Percentiles rank a stretch among this genome's conserved stretches.
These are phyloP conservation scores for Salvelinus namaycush DNA, from an alignment of 2,113 vertebrate species.

Conservation along the genomic window DNA sequence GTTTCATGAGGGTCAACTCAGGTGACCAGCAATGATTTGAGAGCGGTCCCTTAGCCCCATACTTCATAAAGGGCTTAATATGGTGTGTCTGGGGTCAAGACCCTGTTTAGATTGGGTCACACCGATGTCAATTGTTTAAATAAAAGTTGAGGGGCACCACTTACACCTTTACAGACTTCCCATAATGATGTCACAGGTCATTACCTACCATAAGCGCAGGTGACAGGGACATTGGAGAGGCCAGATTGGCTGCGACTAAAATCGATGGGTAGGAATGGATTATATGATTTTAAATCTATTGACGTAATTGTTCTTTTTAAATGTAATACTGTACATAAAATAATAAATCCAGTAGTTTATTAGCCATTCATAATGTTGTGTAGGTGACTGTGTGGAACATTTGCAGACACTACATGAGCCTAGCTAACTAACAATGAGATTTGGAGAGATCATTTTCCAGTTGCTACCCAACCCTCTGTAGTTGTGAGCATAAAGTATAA, in stretches of 20 bases:
- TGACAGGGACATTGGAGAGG: constrained; percentile 43
- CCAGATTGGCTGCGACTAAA: constrained; percentile 45
- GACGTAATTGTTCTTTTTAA: no score
- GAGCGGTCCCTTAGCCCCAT: constrained; percentile 66
- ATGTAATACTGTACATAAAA: neutral
- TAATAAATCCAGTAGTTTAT: constrained; percentile 51
- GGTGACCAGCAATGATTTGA: constrained; percentile 68
- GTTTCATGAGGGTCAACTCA: constrained; percentile 58
- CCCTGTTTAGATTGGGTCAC: constrained; percentile 71
- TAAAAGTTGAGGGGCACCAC: constrained; percentile 75
- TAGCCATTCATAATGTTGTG: constrained; percentile 51
- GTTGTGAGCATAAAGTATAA: constrained; percentile 65
- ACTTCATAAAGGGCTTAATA: constrained; percentile 76
- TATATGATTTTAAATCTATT: constrained; percentile 58
- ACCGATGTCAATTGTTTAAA: constrained; percentile 75
- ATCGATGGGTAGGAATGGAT: constrained; percentile 49
- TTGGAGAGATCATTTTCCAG: constrained; percentile 38
- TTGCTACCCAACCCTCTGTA: constrained; percentile 58
- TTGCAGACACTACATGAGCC: neutral
- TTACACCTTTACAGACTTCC: constrained; percentile 72
- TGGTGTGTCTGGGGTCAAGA: constrained; percentile 71
- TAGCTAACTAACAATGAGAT: neutral
- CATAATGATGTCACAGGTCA: constrained; percentile 74
- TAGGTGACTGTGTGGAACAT: constrained; percentile 43
- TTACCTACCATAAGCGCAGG: constrained; percentile 61